These are phyloP conservation scores for Gymnobelideus leadbeateri DNA, from an alignment of 2,113 vertebrate species.

Conservation along the genomic window DNA sequence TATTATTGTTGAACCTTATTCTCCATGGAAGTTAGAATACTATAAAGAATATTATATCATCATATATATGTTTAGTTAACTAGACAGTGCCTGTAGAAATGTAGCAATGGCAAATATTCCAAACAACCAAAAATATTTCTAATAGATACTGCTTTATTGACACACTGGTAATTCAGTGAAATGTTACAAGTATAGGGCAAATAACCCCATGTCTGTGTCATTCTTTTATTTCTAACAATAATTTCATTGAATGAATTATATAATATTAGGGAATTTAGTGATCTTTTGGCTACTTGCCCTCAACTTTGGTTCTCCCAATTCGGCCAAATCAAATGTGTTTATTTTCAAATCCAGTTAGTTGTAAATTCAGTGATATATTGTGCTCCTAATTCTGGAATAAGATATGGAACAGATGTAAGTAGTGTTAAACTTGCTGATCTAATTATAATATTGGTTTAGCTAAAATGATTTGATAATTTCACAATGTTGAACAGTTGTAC, in stretches of 20 bases:
- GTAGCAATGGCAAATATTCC: neutral
- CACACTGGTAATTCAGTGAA: conserved; percentile 24
- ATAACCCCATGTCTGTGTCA: neutral
- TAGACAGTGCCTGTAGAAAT: conserved; percentile 8
- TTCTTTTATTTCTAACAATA: conserved; percentile 51
- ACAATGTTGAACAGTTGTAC: conserved; percentile 48
- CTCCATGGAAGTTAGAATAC: neutral
- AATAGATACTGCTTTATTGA: neutral
- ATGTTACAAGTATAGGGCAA: neutral
- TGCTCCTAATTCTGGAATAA: conserved; percentile 40
- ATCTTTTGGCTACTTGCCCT: conserved; percentile 44
- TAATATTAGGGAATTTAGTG: neutral
- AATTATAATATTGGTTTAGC: conserved; percentile 58
- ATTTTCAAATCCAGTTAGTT: conserved; percentile 50
- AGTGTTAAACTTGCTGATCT: conserved; percentile 38
- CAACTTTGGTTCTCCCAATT: conserved; percentile 25
- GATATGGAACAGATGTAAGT: conserved; percentile 45
- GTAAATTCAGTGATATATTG: conserved; percentile 2
- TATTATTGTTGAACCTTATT: neutral
- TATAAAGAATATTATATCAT: too few relatives aligned
- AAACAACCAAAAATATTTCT: conserved; percentile 4
- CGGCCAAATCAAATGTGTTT: conserved; percentile 32
- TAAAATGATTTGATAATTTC: conserved; percentile 60
- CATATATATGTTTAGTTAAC: neutral
- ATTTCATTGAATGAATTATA: conserved; percentile 30